Evolutionary conservation across 2,113 vertebrate genomes (phyloP), one percentile per base, ranked within the genome.

Genomic region (Oreochromis aureus): DNA sequence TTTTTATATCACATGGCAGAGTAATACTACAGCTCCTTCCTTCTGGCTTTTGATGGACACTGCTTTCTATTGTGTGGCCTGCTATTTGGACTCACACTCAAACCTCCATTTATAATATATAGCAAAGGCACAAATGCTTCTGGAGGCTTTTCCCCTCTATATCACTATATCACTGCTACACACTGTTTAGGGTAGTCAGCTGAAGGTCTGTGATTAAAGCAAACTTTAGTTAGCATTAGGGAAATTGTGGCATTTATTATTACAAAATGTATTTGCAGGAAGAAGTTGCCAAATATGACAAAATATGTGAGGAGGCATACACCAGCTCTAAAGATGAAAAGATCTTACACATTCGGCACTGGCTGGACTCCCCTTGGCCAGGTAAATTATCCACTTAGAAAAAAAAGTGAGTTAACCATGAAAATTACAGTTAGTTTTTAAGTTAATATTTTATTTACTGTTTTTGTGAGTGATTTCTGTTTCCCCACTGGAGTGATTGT

Each of bases 271-370:
- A 39, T 54, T 91, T 83, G 6, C 92, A 98, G 98, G 98, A 98
- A 92, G 98, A 99, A 87, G 97, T 98, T 83, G 97, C 98, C 86
- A 98, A 98, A 85, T 98, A 98, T 0, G 98, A 98, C 88, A 97
- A 97, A 95, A 98, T 99, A 93, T 99, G 98, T 5, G 97, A 98
- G 92, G 98, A 99, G 90, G 98, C 98, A 8, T 97, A 97, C 5
- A 90, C 97, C 10, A 96, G 97, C 53, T 98, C 98, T 79, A 98
- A 98, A 90, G 98, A 99, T 86, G 97, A 98, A 89, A 98, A 98
- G 87, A 98, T 98, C 76, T 88, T 97, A 88, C 97, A 98, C 80
- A 98, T 97, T 92, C 97, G 97, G 88, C 97, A 98, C 92, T 98
- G 98, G 98, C 96, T 98, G 18, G 97, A 99, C 83, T 98, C 98